A percentile compares a stretch with the other conserved stretches of the same genome.
These are phyloP conservation scores for Eupeodes corollae DNA, from an alignment of 1,140 invertebrate species.

Conservation along the genomic window DNA sequence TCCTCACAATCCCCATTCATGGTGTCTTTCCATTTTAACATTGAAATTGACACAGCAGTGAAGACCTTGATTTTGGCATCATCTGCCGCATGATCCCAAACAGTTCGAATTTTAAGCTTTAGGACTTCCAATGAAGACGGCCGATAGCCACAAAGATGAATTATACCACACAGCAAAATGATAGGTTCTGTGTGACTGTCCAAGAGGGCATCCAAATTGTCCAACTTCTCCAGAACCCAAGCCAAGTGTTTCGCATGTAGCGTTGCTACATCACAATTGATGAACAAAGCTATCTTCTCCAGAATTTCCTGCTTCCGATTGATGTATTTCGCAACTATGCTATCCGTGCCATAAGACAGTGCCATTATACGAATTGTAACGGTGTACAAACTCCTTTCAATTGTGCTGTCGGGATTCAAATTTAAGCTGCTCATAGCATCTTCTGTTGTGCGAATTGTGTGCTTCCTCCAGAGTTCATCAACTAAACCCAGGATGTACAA, in stretches of 20 bases:
- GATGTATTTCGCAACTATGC: conserved; percentile 2
- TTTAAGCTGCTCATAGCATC: neutral
- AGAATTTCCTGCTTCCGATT: conserved; percentile 3
- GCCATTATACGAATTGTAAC: conserved; percentile 12
- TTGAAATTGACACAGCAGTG: conserved; percentile 22
- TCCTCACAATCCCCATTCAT: conserved; percentile 11
- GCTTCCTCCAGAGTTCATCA: conserved; percentile 4
- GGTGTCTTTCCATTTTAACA: conserved; percentile 23
- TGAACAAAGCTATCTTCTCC: conserved; percentile 8
- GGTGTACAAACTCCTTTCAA: conserved; percentile 4
- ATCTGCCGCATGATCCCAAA: conserved; percentile 25
- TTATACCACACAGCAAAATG: conserved; percentile 25
- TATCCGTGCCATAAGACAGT: conserved; percentile 24
- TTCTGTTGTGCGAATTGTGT: neutral
- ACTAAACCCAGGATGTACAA: conserved; percentile 21
- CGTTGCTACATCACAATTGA: conserved; percentile 6
- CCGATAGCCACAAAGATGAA: conserved; percentile 21
- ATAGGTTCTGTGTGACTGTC: conserved; percentile 28
- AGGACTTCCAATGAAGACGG: conserved; percentile 16
- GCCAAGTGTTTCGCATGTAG: conserved; percentile 21
- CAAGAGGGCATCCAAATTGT: conserved; percentile 23
- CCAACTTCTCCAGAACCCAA: conserved; percentile 17
- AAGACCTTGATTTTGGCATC: conserved; percentile 29
- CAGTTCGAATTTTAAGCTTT: conserved; percentile 18
- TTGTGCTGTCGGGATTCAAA: neutral